Evolutionary conservation across 2,797 vertebrate genomes (phyloP).

Genomic region (Sarcophilus harrisii): DNA sequence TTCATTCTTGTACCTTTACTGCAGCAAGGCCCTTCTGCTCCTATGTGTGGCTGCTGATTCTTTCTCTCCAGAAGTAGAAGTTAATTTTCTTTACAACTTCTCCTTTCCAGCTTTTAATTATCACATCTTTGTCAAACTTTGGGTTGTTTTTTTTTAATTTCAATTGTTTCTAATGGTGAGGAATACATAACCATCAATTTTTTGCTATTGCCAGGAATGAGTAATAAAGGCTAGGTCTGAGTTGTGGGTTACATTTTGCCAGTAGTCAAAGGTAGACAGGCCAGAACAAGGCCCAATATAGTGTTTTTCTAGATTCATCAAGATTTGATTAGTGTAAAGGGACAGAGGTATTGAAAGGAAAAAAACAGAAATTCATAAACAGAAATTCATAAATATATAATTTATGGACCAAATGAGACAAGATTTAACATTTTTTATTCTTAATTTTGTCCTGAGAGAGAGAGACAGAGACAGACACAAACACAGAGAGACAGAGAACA

Average conservation of each 20-base stretch:
- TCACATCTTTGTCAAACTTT: conserved; percentile 67
- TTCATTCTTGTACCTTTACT: not conserved
- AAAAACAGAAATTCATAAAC: too few species aligned
- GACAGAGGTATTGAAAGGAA: not conserved
- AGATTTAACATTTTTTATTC: conserved; percentile 43
- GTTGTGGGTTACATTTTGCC: not conserved
- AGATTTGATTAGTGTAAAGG: not conserved
- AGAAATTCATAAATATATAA: conserved; percentile 5
- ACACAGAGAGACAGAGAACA: not conserved
- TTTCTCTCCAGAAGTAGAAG: conserved; percentile 13
- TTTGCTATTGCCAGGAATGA: not conserved
- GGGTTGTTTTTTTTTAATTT: not conserved
- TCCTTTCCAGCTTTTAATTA: conserved; percentile 74
- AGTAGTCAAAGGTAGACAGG: not conserved
- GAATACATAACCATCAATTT: conserved; percentile 27
- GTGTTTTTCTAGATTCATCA: not conserved
- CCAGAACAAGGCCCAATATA: not conserved
- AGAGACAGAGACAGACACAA: not conserved
- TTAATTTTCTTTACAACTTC: conserved; percentile 65
- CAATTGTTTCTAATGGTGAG: conserved; percentile 10
- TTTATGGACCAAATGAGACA: conserved; percentile 7
- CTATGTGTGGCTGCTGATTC: conserved; percentile 7
- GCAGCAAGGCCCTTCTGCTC: rapidly evolving
- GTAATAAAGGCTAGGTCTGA: not conserved
- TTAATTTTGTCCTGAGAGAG: not conserved